Evolutionary conservation across 2,113 vertebrate species (phyloP).

Genomic region (Elephas maximus): DNA sequence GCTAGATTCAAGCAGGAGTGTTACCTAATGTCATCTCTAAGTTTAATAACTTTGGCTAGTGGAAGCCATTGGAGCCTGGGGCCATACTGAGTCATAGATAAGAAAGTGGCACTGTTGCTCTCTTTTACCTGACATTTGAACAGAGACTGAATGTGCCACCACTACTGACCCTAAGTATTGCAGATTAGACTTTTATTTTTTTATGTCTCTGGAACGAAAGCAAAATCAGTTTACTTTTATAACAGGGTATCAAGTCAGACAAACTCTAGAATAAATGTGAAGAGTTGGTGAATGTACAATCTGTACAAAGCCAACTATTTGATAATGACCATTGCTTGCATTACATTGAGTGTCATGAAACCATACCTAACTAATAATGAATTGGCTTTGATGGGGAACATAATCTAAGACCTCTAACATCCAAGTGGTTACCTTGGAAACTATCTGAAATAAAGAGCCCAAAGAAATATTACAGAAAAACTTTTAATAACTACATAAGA

Average conservation of each 20-base stretch:
- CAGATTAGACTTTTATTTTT: not conserved
- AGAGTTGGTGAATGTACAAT: not conserved
- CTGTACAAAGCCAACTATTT: not conserved
- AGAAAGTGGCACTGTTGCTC: not conserved
- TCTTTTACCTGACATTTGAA: not conserved
- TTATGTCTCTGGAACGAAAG: not conserved
- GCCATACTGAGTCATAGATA: not conserved
- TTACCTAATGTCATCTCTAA: not conserved
- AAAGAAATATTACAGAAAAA: not conserved
- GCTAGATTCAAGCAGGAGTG: not conserved
- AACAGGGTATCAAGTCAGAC: not conserved
- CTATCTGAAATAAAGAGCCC: not conserved
- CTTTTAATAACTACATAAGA: not conserved
- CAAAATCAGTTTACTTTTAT: conserved; percentile 15
- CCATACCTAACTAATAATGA: not conserved
- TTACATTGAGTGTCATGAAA: not conserved
- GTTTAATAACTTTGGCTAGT: not conserved
- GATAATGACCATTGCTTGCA: not conserved
- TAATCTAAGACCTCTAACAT: not conserved
- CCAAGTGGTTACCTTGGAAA: not conserved
- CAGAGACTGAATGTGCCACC: not conserved
- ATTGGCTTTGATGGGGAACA: not conserved
- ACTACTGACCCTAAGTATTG: not conserved
- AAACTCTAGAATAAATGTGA: not conserved
- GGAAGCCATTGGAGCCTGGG: not conserved